Base-by-base conservation (phyloP, 2,113 vertebrate species). In the Aplodontia rufa region DNA sequence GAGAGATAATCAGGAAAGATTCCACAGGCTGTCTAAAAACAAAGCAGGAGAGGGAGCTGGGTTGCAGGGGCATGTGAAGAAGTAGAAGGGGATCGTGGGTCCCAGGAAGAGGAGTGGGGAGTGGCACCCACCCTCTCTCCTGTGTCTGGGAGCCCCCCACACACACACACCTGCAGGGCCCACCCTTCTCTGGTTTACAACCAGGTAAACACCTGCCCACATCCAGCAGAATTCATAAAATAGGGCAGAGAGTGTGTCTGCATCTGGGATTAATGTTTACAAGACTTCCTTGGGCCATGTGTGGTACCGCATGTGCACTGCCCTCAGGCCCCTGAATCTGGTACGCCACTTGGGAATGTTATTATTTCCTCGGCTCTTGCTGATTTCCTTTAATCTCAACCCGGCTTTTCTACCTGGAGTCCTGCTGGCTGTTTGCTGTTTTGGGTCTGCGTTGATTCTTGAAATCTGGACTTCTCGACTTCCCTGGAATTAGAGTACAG, bases 381-480 rank as follows among this genome's bases (percentile, higher is more conserved):
- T 12, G 45, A 74, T 64, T 93, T 94, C 30, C 76, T 93, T 94
- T 91, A 8, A 87, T 96, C 78, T 85, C 85, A 72, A 26, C 20
- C 30, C 4, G 20, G 28, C 22, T 66, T 82, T 90, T 83, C 86
- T 40, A 58, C 28, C 85, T 78, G 80, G 37, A 94, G 45, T 37
- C 87, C 90, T 86, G 87, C 72, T 81, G 85, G n/a, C 58, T 58
- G 28, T 71, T 96, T 75, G 40, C 60, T 88, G 74, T 71, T 82
- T 95, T 69, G 64, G 74, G 9, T 90, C 88, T 85, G 51, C 35
- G 80, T 5, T 92, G 64, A 91, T 91, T 95, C 62, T 96, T 89
- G 12, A 91, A 87, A 89, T 49, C 45, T 87, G 40, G n/a, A 80
- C 9, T 93, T 66, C 62, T 14, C 88, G 3, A 12, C 35, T 85